Conservation (phyloP, 2,113 vertebrate species). For the Nansenia antarctica region DNA sequence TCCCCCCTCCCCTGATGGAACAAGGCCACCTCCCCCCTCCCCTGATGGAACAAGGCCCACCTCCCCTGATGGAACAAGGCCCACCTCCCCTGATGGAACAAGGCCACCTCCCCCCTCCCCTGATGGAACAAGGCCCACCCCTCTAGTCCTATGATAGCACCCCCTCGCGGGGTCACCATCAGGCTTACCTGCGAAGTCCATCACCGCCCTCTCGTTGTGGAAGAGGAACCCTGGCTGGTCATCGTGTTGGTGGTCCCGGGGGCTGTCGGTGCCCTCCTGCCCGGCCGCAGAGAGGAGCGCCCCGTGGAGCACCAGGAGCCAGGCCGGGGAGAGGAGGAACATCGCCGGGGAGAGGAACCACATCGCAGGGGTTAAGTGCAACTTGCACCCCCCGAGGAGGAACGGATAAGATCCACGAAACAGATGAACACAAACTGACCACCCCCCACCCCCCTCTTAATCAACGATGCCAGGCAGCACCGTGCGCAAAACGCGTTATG, state of each 20-base stretch:
- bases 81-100: too few species aligned
- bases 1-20: too few species aligned
- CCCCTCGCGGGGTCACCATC: not conserved
- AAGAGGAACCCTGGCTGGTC: constrained; percentile 47
- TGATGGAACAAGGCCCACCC: too few species aligned
- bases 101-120: too few species aligned
- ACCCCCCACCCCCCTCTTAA: not conserved
- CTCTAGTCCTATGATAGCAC: too few species aligned
- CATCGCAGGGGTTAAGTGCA: constrained; percentile 33
- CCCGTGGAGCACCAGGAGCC: constrained; percentile 45
- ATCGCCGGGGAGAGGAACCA: constrained; percentile 41
- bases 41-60: too few species aligned
- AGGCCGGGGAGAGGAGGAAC: constrained; percentile 35
- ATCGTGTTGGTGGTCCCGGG: not conserved
- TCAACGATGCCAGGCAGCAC: constrained; percentile 15
- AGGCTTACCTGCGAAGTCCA: constrained; percentile 57
- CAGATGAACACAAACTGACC: not conserved
- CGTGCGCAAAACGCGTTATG: constrained; percentile 38
- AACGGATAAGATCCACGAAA: constrained; percentile 1
- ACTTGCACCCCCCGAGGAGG: not conserved
- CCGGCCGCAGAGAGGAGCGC: constrained; percentile 47
- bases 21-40: too few species aligned
- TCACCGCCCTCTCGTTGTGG: constrained; percentile 27
- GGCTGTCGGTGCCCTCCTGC: constrained; percentile 39
- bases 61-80: too few species aligned